Evolutionary conservation across 2,113 vertebrate species (phyloP).

Genomic region (Corythoichthys haematopterus): DNA sequence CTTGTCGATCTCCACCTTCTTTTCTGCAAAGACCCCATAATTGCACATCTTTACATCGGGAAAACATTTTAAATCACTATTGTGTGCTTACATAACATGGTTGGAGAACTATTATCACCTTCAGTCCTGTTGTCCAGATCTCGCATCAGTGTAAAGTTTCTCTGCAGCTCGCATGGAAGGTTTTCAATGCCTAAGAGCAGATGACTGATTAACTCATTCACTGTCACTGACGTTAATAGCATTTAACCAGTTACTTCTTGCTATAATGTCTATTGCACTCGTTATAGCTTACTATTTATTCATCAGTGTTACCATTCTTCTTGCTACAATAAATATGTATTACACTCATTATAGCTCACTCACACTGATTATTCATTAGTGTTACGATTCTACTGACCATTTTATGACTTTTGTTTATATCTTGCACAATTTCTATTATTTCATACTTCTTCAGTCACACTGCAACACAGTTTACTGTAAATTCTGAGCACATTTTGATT

Average conservation of each 20-base stretch:
- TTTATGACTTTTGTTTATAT: no score
- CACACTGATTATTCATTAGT: no score
- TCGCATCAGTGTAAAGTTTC: constrained; percentile 95
- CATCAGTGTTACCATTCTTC: background rate
- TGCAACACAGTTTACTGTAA: background rate
- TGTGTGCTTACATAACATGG: no score
- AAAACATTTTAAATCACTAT: background rate
- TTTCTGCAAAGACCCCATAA: constrained; percentile 71
- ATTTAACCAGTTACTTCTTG: background rate
- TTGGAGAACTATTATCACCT: constrained; percentile 65
- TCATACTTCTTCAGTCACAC: background rate
- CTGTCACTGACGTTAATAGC: background rate
- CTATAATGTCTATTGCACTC: background rate
- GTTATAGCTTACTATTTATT: background rate
- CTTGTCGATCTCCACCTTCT: constrained; percentile 90
- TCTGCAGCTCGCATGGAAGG: constrained; percentile 90
- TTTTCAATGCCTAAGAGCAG: constrained; percentile 86
- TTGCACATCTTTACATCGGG: background rate
- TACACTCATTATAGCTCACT: background rate
- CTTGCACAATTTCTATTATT: background rate
- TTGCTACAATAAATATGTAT: background rate
- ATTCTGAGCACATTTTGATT: background rate
- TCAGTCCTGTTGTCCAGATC: constrained; percentile 93
- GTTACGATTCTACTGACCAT: no score
- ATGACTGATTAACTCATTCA: background rate